A percentile compares a stretch with the other conserved stretches of the same genome.
phyloP scores from a whole-genome alignment of 2,797 vertebrate genomes.

The Rhinoraja longicauda region DNA sequence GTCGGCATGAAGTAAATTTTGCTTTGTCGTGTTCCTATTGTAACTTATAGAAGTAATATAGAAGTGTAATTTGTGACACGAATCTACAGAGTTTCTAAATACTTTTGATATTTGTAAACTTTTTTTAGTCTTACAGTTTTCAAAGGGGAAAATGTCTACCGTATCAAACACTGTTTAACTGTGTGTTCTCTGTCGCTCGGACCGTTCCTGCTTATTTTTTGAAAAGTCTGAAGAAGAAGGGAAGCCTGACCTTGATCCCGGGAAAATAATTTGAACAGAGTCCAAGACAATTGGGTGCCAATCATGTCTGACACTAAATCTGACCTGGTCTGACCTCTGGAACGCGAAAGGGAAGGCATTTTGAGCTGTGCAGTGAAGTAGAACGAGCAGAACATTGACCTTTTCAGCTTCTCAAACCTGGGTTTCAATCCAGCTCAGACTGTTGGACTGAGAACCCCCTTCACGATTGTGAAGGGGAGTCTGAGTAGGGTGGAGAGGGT shows the following conservation, averaged over 20 bases:
- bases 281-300: conserved; percentile 23
- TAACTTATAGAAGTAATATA: neutral
- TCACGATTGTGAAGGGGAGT: neutral
- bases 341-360: neutral
- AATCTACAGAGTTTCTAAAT: conserved; percentile 2
- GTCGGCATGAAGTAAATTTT: neutral
- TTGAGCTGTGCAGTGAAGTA: conserved; percentile 31
- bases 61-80: neutral
- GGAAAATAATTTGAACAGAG: conserved; percentile 33
- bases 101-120: neutral
- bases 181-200: neutral
- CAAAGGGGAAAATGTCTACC: neutral
- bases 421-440: conserved; percentile 18
- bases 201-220: neutral
- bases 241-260: conserved; percentile 25
- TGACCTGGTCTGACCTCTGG: conserved; percentile 11
- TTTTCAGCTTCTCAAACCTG: conserved; percentile 13
- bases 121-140: neutral
- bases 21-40: neutral
- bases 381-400: conserved; percentile 28
- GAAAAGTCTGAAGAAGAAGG: neutral
- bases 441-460: conserved; percentile 1
- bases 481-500: neutral
- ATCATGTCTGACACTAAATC: conserved; percentile 37
- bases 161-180: neutral